Conservation (phyloP, 2,888 invertebrate species). For the Tetragnatha montana region DNA sequence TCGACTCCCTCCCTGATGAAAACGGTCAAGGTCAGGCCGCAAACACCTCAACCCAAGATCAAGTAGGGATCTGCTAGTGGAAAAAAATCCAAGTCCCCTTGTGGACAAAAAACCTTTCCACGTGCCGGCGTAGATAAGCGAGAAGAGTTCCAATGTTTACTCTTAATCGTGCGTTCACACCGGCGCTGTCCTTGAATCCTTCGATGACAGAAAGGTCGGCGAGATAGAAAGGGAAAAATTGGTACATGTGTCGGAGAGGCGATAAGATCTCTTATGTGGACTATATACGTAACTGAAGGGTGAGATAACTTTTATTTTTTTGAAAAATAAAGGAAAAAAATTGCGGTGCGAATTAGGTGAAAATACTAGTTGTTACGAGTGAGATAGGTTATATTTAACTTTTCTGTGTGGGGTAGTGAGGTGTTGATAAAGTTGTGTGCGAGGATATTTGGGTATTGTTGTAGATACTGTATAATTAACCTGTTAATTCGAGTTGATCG, state of each 20-base stretch:
- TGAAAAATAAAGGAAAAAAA: neutral
- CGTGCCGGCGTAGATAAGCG: constrained; percentile 41
- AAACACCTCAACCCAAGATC: neutral
- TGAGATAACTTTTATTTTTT: neutral
- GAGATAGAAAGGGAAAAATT: constrained; percentile 66
- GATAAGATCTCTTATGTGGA: neutral
- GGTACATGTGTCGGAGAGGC: constrained; percentile 41
- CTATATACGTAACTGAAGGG: constrained; percentile 7
- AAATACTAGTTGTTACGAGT: neutral
- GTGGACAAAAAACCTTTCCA: constrained; percentile 36
- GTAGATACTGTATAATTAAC: no score
- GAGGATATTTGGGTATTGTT: no score
- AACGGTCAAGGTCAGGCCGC: neutral
- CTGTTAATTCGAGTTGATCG: no score
- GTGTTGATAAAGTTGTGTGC: no score
- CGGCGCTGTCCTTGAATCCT: constrained; percentile 52
- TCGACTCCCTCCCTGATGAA: neutral
- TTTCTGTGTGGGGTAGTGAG: neutral
- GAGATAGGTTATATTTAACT: neutral
- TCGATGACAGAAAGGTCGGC: constrained; percentile 37
- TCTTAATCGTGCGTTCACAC: constrained; percentile 65
- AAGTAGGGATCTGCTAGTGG: neutral
- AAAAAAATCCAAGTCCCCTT: neutral
- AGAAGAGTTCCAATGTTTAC: constrained; percentile 42
- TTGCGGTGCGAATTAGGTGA: neutral